Evolutionary conservation across 2,797 vertebrate genomes (phyloP).

Genomic region (Lateolabrax maculatus): DNA sequence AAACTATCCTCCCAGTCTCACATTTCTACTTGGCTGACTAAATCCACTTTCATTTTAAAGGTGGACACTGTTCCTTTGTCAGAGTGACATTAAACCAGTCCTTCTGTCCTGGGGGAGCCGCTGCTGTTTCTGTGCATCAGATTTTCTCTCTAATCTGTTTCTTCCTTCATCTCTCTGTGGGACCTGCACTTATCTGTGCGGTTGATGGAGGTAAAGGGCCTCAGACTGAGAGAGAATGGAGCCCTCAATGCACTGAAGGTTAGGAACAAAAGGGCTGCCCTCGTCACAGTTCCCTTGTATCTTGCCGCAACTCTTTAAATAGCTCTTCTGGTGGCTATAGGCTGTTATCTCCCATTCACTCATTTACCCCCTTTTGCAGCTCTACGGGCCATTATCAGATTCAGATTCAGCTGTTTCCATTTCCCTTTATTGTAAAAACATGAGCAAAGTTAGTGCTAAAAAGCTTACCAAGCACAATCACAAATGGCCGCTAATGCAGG

Average conservation of each 20-base stretch:
- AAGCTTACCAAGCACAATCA: constrained; percentile 60
- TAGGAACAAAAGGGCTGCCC: constrained; percentile 72
- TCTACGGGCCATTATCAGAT: constrained; percentile 72
- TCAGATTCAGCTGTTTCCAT: constrained; percentile 74
- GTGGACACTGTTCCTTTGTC: constrained; percentile 48
- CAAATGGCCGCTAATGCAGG: constrained; percentile 51
- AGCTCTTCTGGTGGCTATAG: constrained; percentile 65
- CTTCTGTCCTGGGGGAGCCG: constrained; percentile 58
- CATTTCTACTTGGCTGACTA: constrained; percentile 8
- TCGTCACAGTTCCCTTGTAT: constrained; percentile 57
- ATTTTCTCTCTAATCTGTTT: constrained; percentile 78
- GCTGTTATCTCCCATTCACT: constrained; percentile 63
- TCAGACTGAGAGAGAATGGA: constrained; percentile 66
- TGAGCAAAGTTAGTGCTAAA: constrained; percentile 44
- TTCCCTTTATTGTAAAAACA: constrained; percentile 69
- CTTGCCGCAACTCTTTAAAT: constrained; percentile 56
- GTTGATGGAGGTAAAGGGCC: constrained; percentile 66
- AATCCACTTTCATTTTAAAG: constrained; percentile 35
- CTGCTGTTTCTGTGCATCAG: constrained; percentile 69
- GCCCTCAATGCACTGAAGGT: constrained; percentile 61
- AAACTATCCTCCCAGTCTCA: background rate
- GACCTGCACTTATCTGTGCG: constrained; percentile 70
- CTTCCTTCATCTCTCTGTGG: constrained; percentile 74
- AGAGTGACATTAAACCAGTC: constrained; percentile 67
- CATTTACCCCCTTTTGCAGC: constrained; percentile 57